Base-by-base conservation (phyloP, 2,797 vertebrate species). In the Phalanger gymnotis region DNA sequence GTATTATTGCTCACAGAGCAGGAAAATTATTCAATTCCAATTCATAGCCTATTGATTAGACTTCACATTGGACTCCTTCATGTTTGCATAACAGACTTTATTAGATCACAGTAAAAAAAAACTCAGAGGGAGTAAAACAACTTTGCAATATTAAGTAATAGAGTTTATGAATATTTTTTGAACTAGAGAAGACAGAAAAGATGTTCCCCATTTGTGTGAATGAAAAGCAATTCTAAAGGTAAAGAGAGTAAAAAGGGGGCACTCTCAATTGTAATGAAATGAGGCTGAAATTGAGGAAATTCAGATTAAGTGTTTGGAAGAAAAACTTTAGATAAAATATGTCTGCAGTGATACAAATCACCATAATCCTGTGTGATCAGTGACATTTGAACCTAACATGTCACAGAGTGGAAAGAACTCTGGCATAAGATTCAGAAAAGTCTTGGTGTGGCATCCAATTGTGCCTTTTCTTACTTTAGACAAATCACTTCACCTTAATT, bases 1-100 rank as follows among this genome's bases (percentile, higher is more conserved):
- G 0, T 40, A 87, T n/a, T 95, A 34, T 81, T 95, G 52, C 55
- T 96, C 89, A 96, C 3, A 92, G 90, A 90, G 28, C 0, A 73
- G 61, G 47, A 40, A 66, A 93, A n/a, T 93, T 95, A 89, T 73
- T 96, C 51, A 92, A 91, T 92, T 97, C 51, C 95, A 95, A 89
- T 91, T 90, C 52, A 90, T 81, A 1, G 27, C 66, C 53, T 91
- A 19, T 31, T 96, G 31, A 94, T 92, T 93, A 22, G 1, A 89
- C 16, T 92, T 95, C 34, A 95, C 92, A 2, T 47, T 2, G 19
- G 28, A 93, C 16, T 90, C 31, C 31, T 91, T 93, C 57, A 9
- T 95, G 1, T 90, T 94, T 90, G 57, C 57, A 93, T 93, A 92
- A 57, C 16, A 61, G 54, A 91, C 94, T 94, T 92, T 31, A 94